Percentiles rank a stretch among this genome's conserved stretches.
Evolutionary conservation across 2,113 vertebrate genomes (phyloP).

Genomic region (Paramisgurnus dabryanus): DNA sequence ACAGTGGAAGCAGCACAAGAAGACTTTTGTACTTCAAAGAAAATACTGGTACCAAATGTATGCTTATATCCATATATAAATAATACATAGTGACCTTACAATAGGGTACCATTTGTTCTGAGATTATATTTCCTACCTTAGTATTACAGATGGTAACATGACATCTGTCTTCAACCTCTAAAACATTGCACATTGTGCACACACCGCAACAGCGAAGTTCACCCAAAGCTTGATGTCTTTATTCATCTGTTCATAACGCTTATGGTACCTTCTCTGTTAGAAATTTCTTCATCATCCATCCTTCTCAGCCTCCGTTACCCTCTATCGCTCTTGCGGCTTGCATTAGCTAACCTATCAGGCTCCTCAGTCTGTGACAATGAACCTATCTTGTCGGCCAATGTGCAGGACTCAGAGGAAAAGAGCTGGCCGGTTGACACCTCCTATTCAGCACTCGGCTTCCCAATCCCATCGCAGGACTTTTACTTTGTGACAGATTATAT

Average conservation of each 20-base stretch:
- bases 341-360: constrained; percentile 54
- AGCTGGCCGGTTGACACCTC: constrained; percentile 45
- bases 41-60: too few species aligned
- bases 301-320: constrained; percentile 20
- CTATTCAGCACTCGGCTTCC: constrained; percentile 47
- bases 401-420: constrained; percentile 33
- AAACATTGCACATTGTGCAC: too few species aligned
- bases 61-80: too few species aligned
- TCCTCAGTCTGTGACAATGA: constrained; percentile 46
- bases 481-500: constrained; percentile 51
- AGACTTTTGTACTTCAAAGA: too few species aligned
- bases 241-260: constrained; percentile 34
- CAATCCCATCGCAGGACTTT: constrained; percentile 29
- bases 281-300: constrained; percentile 35
- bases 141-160: not conserved
- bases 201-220: not conserved
- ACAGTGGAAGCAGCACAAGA: too few species aligned
- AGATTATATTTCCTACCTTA: not conserved
- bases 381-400: constrained; percentile 44
- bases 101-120: too few species aligned
- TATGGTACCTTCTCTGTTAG: constrained; percentile 25
- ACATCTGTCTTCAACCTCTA: too few species aligned
- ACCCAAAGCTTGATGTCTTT: not conserved
- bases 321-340: constrained; percentile 29
- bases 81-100: too few species aligned